Evolutionary conservation across 2,888 invertebrate genomes (phyloP).

Genomic region (Heliothis peltigera): DNA sequence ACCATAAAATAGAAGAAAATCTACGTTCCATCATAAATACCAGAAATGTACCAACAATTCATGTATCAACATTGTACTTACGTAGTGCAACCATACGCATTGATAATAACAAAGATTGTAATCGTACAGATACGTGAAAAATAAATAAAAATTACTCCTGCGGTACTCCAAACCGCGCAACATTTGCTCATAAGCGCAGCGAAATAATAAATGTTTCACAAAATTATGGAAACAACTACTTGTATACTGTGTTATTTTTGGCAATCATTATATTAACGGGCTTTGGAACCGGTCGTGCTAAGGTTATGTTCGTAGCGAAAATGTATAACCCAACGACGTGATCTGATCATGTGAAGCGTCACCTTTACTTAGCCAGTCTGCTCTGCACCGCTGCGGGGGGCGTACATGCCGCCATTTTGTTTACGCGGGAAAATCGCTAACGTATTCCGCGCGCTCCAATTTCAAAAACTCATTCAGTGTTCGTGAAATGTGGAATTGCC

Average conservation of each 20-base stretch:
- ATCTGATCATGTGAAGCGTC: conserved; percentile 54
- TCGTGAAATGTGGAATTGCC: conserved; percentile 35
- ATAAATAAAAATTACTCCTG: background rate
- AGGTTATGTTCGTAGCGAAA: conserved; percentile 72
- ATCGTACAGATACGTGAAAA: background rate
- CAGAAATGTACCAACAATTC: no score
- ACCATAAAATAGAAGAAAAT: no score
- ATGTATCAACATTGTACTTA: no score
- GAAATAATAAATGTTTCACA: conserved; percentile 44
- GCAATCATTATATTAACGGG: conserved; percentile 71
- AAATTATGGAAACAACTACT: conserved; percentile 58
- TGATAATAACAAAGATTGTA: background rate
- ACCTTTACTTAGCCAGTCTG: conserved; percentile 71
- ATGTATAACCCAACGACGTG: conserved; percentile 51
- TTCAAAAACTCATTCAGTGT: conserved; percentile 53
- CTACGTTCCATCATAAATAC: no score
- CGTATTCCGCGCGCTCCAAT: conserved; percentile 62
- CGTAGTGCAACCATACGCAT: background rate
- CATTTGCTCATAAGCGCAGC: conserved; percentile 27
- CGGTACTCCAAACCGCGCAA: conserved; percentile 32
- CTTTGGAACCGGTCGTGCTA: conserved; percentile 73
- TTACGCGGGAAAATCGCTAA: conserved; percentile 78
- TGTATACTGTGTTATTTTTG: conserved; percentile 70
- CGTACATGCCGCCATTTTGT: conserved; percentile 69
- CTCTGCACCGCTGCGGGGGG: conserved; percentile 62